phyloP scores from a whole-genome alignment of 1,140 invertebrate genomes.

The Cheumatopsyche charites region DNA sequence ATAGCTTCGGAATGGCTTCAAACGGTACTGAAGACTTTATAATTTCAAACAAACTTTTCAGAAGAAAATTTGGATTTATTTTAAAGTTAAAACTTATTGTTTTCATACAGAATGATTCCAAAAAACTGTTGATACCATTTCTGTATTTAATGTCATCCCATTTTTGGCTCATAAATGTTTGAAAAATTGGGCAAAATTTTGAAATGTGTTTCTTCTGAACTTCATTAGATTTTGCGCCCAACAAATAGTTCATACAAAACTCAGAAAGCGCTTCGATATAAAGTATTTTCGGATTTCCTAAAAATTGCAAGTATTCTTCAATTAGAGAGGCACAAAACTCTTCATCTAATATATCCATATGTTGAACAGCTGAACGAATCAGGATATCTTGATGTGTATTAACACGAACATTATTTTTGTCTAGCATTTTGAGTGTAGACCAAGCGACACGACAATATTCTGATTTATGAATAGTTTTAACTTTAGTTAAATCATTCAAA shows the following conservation, averaged over 20 bases:
- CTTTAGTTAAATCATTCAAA: neutral
- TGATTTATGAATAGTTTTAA: neutral
- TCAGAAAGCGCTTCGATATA: slow-evolving; percentile 18
- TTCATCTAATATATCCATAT: slow-evolving; percentile 27
- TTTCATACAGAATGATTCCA: slow-evolving; percentile 23
- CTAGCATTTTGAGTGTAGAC: slow-evolving; percentile 28
- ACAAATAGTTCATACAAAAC: slow-evolving; percentile 35
- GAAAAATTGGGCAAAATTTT: slow-evolving; percentile 30
- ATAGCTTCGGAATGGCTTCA: slow-evolving; percentile 5
- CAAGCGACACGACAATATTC: slow-evolving; percentile 35
- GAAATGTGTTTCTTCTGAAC: slow-evolving; percentile 30
- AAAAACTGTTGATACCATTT: slow-evolving; percentile 7
- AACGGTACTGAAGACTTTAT: slow-evolving; percentile 28
- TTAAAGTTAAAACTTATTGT: slow-evolving; percentile 6
- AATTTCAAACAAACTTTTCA: slow-evolving; percentile 26
- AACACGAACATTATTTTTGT: slow-evolving; percentile 30
- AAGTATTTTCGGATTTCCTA: neutral
- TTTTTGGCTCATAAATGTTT: slow-evolving; percentile 31
- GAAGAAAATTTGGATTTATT: slow-evolving; percentile 25
- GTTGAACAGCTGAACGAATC: neutral
- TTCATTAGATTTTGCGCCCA: slow-evolving; percentile 30
- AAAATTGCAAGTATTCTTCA: slow-evolving; percentile 31
- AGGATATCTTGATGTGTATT: slow-evolving; percentile 7
- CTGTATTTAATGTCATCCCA: slow-evolving; percentile 23
- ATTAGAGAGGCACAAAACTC: slow-evolving; percentile 40